A percentile compares a stretch with the other conserved stretches of the same genome.
phyloP scores from a whole-genome alignment of 2,888 invertebrate genomes.

The Spisula solida region DNA sequence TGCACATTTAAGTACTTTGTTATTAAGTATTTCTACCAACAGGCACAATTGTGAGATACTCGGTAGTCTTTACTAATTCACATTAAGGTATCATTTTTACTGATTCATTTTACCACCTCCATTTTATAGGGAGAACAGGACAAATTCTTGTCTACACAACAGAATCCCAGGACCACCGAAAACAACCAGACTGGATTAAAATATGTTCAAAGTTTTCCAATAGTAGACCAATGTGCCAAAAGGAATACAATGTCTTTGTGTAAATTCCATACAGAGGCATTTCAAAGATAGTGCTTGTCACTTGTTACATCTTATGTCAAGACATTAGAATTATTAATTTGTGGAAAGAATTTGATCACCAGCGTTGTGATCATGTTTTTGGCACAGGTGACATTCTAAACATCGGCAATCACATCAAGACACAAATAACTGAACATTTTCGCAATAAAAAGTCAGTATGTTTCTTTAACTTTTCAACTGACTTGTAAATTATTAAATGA shows the following conservation, averaged over 20 bases:
- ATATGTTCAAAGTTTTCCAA: neutral
- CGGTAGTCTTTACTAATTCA: too few relatives aligned
- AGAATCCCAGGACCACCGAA: neutral
- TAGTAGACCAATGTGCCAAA: constrained; percentile 2
- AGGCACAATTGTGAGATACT: too few relatives aligned
- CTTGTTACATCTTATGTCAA: constrained; percentile 15
- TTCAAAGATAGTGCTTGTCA: neutral
- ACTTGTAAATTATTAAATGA: too few relatives aligned
- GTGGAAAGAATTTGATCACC: neutral
- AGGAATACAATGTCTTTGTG: neutral
- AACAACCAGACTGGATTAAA: neutral
- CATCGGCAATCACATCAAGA: too few relatives aligned
- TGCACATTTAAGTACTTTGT: too few relatives aligned
- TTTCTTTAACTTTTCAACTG: too few relatives aligned
- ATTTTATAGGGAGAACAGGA: neutral
- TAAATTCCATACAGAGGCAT: neutral
- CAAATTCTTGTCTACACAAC: neutral
- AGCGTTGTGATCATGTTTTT: too few relatives aligned
- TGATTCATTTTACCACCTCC: neutral
- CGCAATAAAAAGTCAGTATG: too few relatives aligned
- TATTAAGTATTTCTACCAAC: too few relatives aligned
- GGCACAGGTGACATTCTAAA: too few relatives aligned
- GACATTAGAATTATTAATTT: constrained; percentile 13
- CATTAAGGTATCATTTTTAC: too few relatives aligned
- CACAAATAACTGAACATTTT: too few relatives aligned